Percentiles rank a stretch among this genome's conserved stretches.
phyloP scores from a whole-genome alignment of 2,888 invertebrate species.

The Pomacea canaliculata region DNA sequence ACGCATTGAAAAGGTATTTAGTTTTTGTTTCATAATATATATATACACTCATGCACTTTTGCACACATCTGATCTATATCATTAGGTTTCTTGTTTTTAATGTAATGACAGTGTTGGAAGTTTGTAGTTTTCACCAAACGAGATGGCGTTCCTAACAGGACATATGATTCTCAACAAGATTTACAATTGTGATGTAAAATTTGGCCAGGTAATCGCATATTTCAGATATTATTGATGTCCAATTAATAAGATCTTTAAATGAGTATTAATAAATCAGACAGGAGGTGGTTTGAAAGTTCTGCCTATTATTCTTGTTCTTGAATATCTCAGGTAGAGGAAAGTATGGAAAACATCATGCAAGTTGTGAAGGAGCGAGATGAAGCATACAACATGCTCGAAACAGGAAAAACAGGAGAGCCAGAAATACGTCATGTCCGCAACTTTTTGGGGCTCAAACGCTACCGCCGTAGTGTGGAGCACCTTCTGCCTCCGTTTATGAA shows the following conservation, averaged over 20 bases:
- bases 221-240: too few species aligned
- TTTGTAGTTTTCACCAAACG: background rate
- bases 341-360: constrained; percentile 92
- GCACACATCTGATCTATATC: background rate
- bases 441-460: constrained; percentile 48
- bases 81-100: background rate
- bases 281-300: too few species aligned
- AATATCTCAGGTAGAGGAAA: constrained; percentile 80
- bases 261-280: too few species aligned
- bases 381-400: constrained; percentile 89
- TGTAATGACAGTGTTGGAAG: background rate
- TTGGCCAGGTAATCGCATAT: too few species aligned
- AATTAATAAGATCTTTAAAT: too few species aligned
- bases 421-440: constrained; percentile 41
- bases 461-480: constrained; percentile 42
- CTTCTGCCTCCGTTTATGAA: constrained; percentile 45
- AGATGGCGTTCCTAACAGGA: too few species aligned
- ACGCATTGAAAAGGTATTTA: constrained; percentile 84
- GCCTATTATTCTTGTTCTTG: too few species aligned
- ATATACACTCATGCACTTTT: background rate
- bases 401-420: constrained; percentile 52
- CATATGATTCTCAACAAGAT: too few species aligned
- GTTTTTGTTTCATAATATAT: too few species aligned
- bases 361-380: constrained; percentile 92
- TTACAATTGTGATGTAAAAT: too few species aligned